These are phyloP conservation scores for Plebejus anna DNA, from an alignment of 2,888 invertebrate species.

Conservation along the genomic window DNA sequence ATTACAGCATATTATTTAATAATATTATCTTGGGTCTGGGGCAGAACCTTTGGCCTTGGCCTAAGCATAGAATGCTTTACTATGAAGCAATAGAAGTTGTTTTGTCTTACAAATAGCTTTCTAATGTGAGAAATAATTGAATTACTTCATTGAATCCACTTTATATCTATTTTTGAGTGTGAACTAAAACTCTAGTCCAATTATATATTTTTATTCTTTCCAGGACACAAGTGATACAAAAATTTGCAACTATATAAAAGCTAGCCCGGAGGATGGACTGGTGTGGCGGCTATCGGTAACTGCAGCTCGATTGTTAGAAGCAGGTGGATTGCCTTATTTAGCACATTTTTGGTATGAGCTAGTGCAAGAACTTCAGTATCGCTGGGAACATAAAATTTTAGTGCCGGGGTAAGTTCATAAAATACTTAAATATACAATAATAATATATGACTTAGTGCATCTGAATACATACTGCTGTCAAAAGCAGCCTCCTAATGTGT, in stretches of 20 bases:
- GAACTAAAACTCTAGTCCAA: not conserved
- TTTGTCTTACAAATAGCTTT: not conserved
- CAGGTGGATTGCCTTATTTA: constrained; percentile 87
- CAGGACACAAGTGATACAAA: constrained; percentile 46
- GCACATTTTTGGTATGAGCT: constrained; percentile 97
- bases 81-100: not conserved
- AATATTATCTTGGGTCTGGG: not conserved
- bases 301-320: constrained; percentile 85
- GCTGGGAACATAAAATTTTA: constrained; percentile 90
- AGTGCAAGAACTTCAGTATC: constrained; percentile 91
- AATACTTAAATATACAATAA: not conserved
- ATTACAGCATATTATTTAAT: constrained; percentile 40
- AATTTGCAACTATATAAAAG: constrained; percentile 83
- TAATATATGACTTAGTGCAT: not conserved
- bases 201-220: constrained; percentile 4
- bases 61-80: too few species aligned
- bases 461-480: not conserved
- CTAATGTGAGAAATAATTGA: not conserved
- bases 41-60: not conserved
- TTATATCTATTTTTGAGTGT: not conserved
- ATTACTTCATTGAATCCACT: too few species aligned
- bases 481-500: not conserved
- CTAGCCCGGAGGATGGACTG: constrained; percentile 88
- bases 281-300: constrained; percentile 90
- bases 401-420: constrained; percentile 90